Percentiles rank a stretch among this genome's conserved stretches.
phyloP scores from a whole-genome alignment of 2,113 vertebrate genomes.

The Pica pica region DNA sequence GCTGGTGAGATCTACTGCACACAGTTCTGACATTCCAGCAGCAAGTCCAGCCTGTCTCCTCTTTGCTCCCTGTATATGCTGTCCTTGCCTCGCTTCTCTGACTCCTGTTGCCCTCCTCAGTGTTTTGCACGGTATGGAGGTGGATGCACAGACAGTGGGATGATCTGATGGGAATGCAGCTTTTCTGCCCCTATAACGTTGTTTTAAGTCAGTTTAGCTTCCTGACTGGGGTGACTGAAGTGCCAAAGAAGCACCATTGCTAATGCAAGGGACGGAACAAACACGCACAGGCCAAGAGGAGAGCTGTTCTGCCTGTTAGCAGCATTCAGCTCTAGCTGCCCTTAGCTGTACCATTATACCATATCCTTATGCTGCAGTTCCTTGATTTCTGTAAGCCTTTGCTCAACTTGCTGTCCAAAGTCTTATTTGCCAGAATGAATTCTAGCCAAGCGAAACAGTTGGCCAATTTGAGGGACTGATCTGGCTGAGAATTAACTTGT shows the following conservation, averaged over 20 bases:
- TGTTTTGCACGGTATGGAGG: background rate
- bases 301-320: background rate
- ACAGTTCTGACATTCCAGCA: background rate
- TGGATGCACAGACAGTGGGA: background rate
- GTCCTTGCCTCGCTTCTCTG: background rate
- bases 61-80: background rate
- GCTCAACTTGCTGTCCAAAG: background rate
- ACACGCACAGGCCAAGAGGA: background rate
- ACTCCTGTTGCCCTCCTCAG: fast-evolving
- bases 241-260: background rate
- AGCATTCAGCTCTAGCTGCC: background rate
- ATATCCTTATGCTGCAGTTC: background rate
- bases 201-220: background rate
- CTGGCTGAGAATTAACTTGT: background rate
- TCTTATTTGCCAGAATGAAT: background rate
- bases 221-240: fast-evolving
- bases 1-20: background rate
- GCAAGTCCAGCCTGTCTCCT: too few species aligned
- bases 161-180: background rate
- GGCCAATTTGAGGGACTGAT: background rate
- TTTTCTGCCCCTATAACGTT: fast-evolving
- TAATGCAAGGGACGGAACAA: background rate
- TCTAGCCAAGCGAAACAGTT: background rate
- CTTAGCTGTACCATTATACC: background rate
- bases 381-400: background rate